These are phyloP conservation scores for Discoglossus pictus DNA, from an alignment of 2,797 vertebrate species.

Conservation along the genomic window DNA sequence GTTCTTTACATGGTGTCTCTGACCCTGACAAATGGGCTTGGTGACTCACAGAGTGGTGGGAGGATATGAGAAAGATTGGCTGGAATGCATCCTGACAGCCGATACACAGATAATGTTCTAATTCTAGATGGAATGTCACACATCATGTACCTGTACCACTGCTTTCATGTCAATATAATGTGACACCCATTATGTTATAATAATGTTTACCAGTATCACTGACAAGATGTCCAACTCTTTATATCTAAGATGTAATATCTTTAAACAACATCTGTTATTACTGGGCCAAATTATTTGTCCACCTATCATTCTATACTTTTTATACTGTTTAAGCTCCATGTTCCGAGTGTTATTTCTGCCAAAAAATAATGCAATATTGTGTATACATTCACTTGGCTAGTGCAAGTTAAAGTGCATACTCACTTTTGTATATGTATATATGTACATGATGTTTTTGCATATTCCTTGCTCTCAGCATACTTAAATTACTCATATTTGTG, in stretches of 20 bases:
- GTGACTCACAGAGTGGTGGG: slow-evolving; percentile 30
- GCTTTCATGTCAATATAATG: slow-evolving; percentile 15
- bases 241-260: slow-evolving; percentile 11
- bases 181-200: slow-evolving; percentile 21
- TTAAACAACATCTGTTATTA: slow-evolving; percentile 21
- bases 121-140: slow-evolving; percentile 41
- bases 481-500: no score
- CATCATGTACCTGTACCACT: slow-evolving; percentile 11
- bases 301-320: no score
- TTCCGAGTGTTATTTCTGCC: no score
- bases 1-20: slow-evolving; percentile 5
- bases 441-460: no score
- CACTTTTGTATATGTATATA: no score
- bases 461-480: no score
- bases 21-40: slow-evolving; percentile 37
- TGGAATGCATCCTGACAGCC: slow-evolving; percentile 24
- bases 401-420: no score
- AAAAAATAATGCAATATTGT: no score
- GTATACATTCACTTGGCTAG: no score
- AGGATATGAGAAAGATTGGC: slow-evolving; percentile 9
- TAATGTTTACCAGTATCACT: slow-evolving; percentile 15
- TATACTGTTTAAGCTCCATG: no score
- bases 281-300: slow-evolving; percentile 22
- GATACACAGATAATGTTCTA: slow-evolving; percentile 32
- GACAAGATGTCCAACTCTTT: slow-evolving; percentile 15